These are phyloP conservation scores for Masnerella sp. DNA, from an alignment of 2,888 invertebrate genomes.

Conservation along the genomic window DNA sequence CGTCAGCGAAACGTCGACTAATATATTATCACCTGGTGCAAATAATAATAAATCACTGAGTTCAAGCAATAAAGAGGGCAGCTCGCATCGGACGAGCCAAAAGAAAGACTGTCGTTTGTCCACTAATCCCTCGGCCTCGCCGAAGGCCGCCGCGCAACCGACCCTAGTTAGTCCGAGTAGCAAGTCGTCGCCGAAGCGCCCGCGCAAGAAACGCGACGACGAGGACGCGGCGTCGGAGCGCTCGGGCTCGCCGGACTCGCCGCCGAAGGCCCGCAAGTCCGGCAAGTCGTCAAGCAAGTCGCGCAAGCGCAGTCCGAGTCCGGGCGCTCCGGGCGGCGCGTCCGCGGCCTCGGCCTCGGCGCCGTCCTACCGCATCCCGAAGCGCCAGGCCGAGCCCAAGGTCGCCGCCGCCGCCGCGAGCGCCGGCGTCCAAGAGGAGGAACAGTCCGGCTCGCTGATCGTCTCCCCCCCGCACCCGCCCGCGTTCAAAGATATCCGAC, in stretches of 20 bases:
- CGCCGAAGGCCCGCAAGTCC: slow-evolving; percentile 69
- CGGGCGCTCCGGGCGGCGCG: too few species aligned
- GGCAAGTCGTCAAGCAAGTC: slow-evolving; percentile 68
- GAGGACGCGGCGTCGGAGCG: slow-evolving; percentile 17
- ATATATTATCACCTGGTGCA: slow-evolving; percentile 68
- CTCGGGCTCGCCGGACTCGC: slow-evolving; percentile 16
- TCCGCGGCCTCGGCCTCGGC: slow-evolving; percentile 60
- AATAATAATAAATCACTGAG: slow-evolving; percentile 71
- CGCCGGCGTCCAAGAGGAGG: slow-evolving; percentile 74
- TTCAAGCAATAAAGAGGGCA: slow-evolving; percentile 74
- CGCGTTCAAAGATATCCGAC: slow-evolving; percentile 70
- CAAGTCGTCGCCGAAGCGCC: slow-evolving; percentile 10
- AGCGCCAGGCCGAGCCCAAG: slow-evolving; percentile 70
- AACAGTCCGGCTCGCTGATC: slow-evolving; percentile 75
- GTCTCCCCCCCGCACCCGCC: slow-evolving; percentile 75
- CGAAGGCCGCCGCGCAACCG: too few species aligned
- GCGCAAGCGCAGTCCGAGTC: slow-evolving; percentile 73
- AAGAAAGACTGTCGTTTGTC: slow-evolving; percentile 75
- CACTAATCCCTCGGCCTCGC: slow-evolving; percentile 73
- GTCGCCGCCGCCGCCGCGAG: slow-evolving; percentile 62
- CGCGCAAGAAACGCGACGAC: slow-evolving; percentile 21
- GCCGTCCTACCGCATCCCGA: slow-evolving; percentile 72
- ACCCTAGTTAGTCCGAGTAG: slow-evolving; percentile 9
- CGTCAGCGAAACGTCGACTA: too few species aligned
- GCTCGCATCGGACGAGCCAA: slow-evolving; percentile 75